A percentile compares a stretch with the other conserved stretches of the same genome.
Conservation (phyloP, 92 coral and sea anemone genomes). For the Epizoanthus illoricatus region DNA sequence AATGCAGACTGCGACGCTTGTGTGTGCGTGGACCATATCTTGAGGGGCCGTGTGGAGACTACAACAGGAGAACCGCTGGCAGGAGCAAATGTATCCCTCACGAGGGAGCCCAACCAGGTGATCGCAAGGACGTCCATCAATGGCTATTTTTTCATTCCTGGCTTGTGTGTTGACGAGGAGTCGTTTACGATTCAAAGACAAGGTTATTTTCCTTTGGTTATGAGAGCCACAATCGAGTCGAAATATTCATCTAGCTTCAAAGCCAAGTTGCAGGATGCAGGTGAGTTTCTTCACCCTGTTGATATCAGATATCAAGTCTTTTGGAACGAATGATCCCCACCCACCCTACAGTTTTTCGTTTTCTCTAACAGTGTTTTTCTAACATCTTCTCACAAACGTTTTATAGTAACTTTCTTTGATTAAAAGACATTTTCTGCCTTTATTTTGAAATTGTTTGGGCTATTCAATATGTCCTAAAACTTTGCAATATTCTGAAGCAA, state of each 20-base stretch:
- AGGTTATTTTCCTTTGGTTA: conserved; percentile 22
- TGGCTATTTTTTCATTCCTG: conserved; percentile 17
- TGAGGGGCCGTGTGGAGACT: conserved; percentile 33
- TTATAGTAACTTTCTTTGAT: too few relatives aligned
- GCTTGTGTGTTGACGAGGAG: conserved; percentile 15
- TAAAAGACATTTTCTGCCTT: too few relatives aligned
- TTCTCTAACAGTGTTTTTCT: too few relatives aligned
- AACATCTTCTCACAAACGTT: too few relatives aligned
- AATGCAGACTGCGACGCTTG: conserved; percentile 20
- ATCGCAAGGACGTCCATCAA: conserved; percentile 7
- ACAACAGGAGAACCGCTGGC: conserved; percentile 23
- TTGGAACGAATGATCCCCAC: too few relatives aligned
- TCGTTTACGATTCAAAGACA: conserved; percentile 19
- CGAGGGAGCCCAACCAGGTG: conserved; percentile 7
- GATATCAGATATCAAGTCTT: too few relatives aligned
- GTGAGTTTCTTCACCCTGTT: not conserved
- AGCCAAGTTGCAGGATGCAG: conserved; percentile 40
- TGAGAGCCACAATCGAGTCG: conserved; percentile 23
- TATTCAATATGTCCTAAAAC: too few relatives aligned
- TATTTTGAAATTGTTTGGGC: too few relatives aligned
- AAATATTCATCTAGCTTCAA: conserved; percentile 1
- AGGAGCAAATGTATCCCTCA: conserved; percentile 26
- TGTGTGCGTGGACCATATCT: conserved; percentile 31
- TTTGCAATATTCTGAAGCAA: too few relatives aligned
- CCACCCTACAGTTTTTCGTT: too few relatives aligned